Evolutionary conservation across 1,140 invertebrate species (phyloP).

Genomic region (Propsilocerus akamusi): DNA sequence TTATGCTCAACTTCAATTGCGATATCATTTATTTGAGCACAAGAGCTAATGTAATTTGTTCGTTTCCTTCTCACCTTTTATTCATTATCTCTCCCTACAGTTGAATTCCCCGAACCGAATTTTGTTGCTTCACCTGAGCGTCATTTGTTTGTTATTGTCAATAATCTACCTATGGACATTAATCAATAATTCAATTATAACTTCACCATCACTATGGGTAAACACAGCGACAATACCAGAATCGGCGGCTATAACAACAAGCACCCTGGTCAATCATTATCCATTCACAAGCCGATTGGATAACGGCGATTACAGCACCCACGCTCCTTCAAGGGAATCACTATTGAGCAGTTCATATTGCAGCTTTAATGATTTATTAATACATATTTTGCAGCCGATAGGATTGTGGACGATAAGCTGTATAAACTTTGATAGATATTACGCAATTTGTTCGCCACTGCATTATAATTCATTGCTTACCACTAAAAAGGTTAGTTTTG

Average conservation of each 20-base stretch:
- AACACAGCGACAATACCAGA: neutral
- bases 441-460: constrained; percentile 54
- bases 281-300: too few relatives aligned
- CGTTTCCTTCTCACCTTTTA: too few relatives aligned
- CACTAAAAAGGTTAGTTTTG: constrained; percentile 31
- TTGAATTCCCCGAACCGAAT: constrained; percentile 39
- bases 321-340: too few relatives aligned
- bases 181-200: neutral
- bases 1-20: too few relatives aligned
- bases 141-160: constrained; percentile 31
- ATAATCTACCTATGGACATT: constrained; percentile 6
- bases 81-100: too few relatives aligned
- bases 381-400: constrained; percentile 50
- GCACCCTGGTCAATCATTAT: too few relatives aligned
- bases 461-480: constrained; percentile 55
- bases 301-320: constrained; percentile 25
- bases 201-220: neutral
- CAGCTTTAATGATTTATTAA: constrained; percentile 38
- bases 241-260: constrained; percentile 25
- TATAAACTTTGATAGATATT: constrained; percentile 58
- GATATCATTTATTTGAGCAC: too few relatives aligned
- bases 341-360: too few relatives aligned
- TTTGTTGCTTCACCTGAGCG: constrained; percentile 47
- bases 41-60: too few relatives aligned
- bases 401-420: constrained; percentile 63